phyloP scores from a whole-genome alignment of 2,888 invertebrate genomes.

The Baccha elongata region DNA sequence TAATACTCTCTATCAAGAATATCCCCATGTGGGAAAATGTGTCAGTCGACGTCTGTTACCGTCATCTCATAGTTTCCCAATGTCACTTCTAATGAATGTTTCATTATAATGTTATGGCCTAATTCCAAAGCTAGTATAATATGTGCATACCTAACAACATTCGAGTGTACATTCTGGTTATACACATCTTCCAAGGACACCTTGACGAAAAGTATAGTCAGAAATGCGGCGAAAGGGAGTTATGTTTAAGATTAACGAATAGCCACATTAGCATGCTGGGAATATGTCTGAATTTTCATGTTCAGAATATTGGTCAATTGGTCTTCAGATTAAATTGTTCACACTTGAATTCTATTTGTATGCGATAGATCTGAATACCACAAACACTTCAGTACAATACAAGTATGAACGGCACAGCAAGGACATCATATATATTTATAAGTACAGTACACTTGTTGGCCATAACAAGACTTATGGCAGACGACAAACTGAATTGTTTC shows the following conservation, averaged over 20 bases:
- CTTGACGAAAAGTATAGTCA: slow-evolving; percentile 43
- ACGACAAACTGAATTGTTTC: slow-evolving; percentile 34
- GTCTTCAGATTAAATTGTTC: slow-evolving; percentile 51
- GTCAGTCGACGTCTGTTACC: slow-evolving; percentile 1
- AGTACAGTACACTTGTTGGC: slow-evolving; percentile 17
- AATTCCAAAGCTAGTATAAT: slow-evolving; percentile 8
- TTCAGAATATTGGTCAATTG: slow-evolving; percentile 37
- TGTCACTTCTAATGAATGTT: slow-evolving; percentile 51
- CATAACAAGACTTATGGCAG: slow-evolving; percentile 7
- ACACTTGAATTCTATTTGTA: slow-evolving; percentile 54
- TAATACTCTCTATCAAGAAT: too few species aligned
- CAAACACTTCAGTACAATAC: slow-evolving; percentile 32
- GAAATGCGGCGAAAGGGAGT: slow-evolving; percentile 28
- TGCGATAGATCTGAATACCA: slow-evolving; percentile 24
- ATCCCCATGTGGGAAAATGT: too few species aligned
- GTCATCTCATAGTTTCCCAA: slow-evolving; percentile 3
- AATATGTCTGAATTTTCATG: slow-evolving; percentile 6
- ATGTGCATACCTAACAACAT: neutral
- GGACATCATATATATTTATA: neutral
- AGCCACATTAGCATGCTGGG: neutral
- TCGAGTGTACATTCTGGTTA: neutral
- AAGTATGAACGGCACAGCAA: neutral
- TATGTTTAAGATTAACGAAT: slow-evolving; percentile 2
- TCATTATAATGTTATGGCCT: slow-evolving; percentile 33
- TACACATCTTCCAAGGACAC: slow-evolving; percentile 16